A percentile compares a stretch with the other conserved stretches of the same genome.
These are phyloP conservation scores for Perodicticus potto DNA, from an alignment of 2,797 vertebrate species.

Conservation along the genomic window DNA sequence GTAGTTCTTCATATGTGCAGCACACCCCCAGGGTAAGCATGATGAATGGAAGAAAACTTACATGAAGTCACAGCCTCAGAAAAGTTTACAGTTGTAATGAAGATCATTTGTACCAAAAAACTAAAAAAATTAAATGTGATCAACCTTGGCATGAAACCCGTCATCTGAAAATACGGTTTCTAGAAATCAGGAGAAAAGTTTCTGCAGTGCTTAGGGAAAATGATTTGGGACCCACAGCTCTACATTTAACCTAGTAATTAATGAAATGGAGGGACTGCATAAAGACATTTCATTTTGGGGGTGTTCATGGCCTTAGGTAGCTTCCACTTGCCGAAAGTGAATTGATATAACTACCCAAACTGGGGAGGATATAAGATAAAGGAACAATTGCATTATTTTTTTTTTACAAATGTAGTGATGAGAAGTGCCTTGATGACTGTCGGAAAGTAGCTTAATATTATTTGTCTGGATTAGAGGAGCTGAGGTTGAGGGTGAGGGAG, in stretches of 20 bases:
- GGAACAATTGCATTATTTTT: background rate
- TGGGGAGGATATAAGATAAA: background rate
- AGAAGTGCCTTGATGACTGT: background rate
- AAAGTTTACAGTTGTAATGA: slow-evolving; percentile 8
- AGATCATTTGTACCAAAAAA: background rate
- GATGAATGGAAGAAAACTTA: background rate
- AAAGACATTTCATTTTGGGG: background rate
- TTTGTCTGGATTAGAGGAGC: background rate
- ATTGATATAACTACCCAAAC: background rate
- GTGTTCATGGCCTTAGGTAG: background rate
- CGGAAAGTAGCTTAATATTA: background rate
- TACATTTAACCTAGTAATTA: background rate
- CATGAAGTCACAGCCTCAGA: background rate
- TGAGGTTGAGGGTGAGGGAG: background rate
- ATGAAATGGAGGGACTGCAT: background rate
- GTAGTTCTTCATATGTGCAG: background rate
- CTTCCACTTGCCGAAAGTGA: background rate
- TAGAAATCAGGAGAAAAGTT: background rate
- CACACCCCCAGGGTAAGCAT: background rate
- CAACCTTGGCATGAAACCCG: background rate
- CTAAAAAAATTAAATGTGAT: background rate
- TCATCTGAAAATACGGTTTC: background rate
- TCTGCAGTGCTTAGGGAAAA: background rate
- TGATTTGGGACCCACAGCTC: background rate
- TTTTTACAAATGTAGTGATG: background rate